A percentile compares a stretch with the other conserved stretches of the same genome.
Conservation (phyloP, 92 coral and sea anemone genomes). For the Phenganax stokvisi region DNA sequence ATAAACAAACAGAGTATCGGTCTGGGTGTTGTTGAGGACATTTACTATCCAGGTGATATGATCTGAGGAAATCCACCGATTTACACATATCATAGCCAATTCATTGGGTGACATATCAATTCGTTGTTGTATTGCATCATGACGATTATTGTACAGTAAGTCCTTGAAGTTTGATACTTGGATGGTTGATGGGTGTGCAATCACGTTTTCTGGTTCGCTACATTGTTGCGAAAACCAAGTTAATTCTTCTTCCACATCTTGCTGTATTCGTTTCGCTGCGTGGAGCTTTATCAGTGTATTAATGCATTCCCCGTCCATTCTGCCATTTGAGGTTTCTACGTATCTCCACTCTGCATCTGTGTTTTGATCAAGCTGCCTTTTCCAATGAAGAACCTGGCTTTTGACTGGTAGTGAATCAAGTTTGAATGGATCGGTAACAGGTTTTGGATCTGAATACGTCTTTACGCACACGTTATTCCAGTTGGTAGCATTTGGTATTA, state of each 20-base stretch:
- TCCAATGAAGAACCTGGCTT: background rate
- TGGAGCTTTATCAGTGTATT: background rate
- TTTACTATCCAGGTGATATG: background rate
- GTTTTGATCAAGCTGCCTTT: background rate
- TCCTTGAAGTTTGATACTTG: background rate
- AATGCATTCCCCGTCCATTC: background rate
- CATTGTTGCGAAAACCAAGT: background rate
- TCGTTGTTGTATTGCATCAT: background rate
- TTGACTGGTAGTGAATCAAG: background rate
- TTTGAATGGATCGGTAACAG: background rate
- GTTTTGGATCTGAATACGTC: background rate
- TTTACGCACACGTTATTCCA: background rate
- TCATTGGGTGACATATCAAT: background rate
- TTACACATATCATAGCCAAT: background rate
- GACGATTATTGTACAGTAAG: background rate
- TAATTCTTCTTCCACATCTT: background rate
- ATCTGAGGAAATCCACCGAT: background rate
- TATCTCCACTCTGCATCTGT: background rate
- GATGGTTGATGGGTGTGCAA: background rate
- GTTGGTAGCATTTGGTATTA: background rate
- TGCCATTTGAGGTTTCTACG: background rate
- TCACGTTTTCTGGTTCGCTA: background rate
- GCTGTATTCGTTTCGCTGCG: background rate
- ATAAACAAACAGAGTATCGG: background rate
- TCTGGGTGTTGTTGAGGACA: background rate